Percentiles rank a stretch among this genome's conserved stretches.
phyloP scores from a whole-genome alignment of 2,113 vertebrate genomes.

The Cromileptes altivelis region DNA sequence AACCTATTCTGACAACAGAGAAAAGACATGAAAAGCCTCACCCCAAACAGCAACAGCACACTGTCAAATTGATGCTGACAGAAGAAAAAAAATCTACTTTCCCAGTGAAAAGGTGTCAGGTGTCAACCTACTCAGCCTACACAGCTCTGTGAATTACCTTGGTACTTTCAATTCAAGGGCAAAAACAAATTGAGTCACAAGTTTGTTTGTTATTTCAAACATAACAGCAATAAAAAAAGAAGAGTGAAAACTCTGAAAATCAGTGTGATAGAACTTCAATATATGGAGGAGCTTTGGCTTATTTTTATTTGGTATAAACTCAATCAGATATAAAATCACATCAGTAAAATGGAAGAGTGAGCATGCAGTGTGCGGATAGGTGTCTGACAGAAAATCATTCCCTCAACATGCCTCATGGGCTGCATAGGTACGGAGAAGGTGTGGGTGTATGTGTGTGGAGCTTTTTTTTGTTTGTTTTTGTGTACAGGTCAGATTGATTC shows the following conservation, averaged over 20 bases:
- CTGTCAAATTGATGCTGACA: constrained; percentile 53
- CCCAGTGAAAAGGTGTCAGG: constrained; percentile 43
- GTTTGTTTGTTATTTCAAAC: not conserved
- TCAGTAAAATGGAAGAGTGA: constrained; percentile 57
- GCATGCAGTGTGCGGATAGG: constrained; percentile 22
- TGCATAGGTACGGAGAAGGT: constrained; percentile 22
- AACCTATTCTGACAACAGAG: constrained; percentile 34
- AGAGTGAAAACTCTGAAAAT: not conserved
- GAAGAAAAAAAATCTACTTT: constrained; percentile 42
- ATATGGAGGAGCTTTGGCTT: constrained; percentile 14
- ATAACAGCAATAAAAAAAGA: not conserved
- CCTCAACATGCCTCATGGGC: constrained; percentile 32
- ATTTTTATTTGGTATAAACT: constrained; percentile 40
- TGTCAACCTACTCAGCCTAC: constrained; percentile 54
- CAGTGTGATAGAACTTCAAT: not conserved
- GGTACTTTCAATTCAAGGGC: constrained; percentile 40
- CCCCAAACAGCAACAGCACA: not conserved
- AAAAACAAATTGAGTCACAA: constrained; percentile 35
- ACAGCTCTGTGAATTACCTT: constrained; percentile 30
- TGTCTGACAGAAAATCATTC: constrained; percentile 59
- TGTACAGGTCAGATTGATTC: constrained; percentile 23
- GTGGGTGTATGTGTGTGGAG: constrained; percentile 17
- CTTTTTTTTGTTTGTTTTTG: constrained; percentile 11
- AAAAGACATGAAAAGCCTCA: constrained; percentile 28
- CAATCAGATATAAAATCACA: constrained; percentile 47